Evolutionary conservation across 92 coral and sea anemone species (phyloP).

Genomic region (Isaurus tuberculatus): DNA sequence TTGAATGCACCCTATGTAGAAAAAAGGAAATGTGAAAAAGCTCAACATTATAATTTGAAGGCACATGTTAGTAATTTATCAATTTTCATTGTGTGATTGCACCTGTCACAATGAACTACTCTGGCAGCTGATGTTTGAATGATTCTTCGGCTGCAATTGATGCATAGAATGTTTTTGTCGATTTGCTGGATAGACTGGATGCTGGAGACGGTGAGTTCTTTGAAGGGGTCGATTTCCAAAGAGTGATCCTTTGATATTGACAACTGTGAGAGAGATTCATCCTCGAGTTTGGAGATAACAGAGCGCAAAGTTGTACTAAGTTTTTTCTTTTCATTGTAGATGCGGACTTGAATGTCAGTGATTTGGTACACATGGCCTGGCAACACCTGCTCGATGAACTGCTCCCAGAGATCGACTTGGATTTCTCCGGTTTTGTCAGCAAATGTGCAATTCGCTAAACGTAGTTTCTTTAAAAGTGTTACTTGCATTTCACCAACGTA

Average conservation of each 20-base stretch:
- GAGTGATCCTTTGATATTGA: not conserved
- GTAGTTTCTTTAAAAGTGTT: conserved; percentile 13
- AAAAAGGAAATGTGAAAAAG: no score
- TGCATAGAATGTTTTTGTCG: conserved; percentile 24
- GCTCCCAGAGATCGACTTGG: conserved; percentile 56
- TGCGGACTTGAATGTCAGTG: conserved; percentile 47
- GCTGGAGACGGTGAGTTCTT: conserved; percentile 5
- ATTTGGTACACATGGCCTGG: conserved; percentile 50
- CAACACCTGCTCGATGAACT: conserved; percentile 45
- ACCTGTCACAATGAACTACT: conserved; percentile 51
- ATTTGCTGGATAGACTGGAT: conserved; percentile 49
- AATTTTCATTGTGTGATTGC: conserved; percentile 24
- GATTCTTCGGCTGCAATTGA: conserved; percentile 45
- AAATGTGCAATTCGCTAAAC: conserved; percentile 32
- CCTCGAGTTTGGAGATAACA: conserved; percentile 17
- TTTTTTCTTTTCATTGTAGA: conserved; percentile 60
- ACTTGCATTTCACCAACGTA: conserved; percentile 17
- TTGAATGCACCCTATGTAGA: no score
- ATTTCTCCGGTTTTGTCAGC: conserved; percentile 45
- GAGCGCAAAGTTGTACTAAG: conserved; percentile 49
- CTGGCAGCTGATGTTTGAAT: conserved; percentile 32
- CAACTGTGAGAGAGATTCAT: not conserved
- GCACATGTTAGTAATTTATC: not conserved
- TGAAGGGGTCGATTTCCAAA: not conserved
- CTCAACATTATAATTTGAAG: no score